Evolutionary conservation across 1,140 invertebrate species (phyloP), one percentile per base, ranked within the genome.

Genomic region (Stratiolaelaps scimitus): DNA sequence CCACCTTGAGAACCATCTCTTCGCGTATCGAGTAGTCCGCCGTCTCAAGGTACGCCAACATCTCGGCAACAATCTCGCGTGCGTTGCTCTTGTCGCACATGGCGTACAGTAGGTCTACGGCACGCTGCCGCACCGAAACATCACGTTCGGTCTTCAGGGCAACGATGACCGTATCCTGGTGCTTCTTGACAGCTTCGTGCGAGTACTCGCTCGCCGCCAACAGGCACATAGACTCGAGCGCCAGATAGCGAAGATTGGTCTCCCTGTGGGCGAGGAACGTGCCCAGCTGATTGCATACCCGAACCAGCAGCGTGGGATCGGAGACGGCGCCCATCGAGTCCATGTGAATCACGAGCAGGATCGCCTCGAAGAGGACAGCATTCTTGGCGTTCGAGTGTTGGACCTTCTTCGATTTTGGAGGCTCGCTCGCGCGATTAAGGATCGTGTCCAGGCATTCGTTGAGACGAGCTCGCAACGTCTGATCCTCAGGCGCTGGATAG

Each of bases 361-460:
- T 98, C 20, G 96, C 96, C 80, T 99, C 96, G 80, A 99, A 99
- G 1, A 99, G 80, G 20, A 99, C 94, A 47, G 96, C 94, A 81
- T 99, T 99, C 77, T 98, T 98, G 43, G 96, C 95, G 81, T 99
- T 99, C 29, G 94, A 97, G 78, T 99, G 96, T 80, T 99, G 96
- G 48, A 98, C 93, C 79, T 99, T 99, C 78, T 99, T 99, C 29
- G 95, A 98, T 76, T 99, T 99, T 34, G 94, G 94, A 65, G 95
- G 92, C 75, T 99, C 96, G 77, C 98, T 93, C 23, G 94, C 95
- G 81, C 98, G 98, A 75, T 98, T 98, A 69, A 99, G 81, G 73
- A 99, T 98, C n/a, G 93, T 97, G 78, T 99, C 96, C 72, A 99
- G 78, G 74, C 95, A 98, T 80, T 99, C 96, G 72, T 94, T 94